These are phyloP conservation scores for Drosophila nebulosa DNA, from an alignment of 1,140 invertebrate species.

Conservation along the genomic window DNA sequence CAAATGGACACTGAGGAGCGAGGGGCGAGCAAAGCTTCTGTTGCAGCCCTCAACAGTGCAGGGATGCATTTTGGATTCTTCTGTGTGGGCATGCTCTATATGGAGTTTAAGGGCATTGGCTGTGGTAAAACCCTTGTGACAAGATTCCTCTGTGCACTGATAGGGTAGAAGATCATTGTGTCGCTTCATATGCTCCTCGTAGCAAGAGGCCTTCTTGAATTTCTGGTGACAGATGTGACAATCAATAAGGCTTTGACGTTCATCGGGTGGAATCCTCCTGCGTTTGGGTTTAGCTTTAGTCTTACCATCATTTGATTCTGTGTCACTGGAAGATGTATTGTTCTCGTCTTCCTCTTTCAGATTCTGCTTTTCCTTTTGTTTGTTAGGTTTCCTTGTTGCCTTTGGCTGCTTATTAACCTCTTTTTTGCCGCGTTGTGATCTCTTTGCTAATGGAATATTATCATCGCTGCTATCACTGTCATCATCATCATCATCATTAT, in stretches of 20 bases:
- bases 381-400: not conserved
- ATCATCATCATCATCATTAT: conserved; percentile 37
- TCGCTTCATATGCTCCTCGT: conserved; percentile 75
- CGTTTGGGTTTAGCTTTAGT: conserved; percentile 33
- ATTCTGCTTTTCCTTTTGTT: not conserved
- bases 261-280: conserved; percentile 50
- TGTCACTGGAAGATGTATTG: conserved; percentile 20
- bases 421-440: conserved; percentile 34
- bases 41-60: conserved; percentile 70
- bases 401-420: not conserved
- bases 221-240: conserved; percentile 79
- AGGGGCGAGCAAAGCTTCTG: conserved; percentile 58
- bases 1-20: conserved; percentile 70
- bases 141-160: conserved; percentile 68
- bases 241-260: conserved; percentile 62
- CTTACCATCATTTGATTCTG: conserved; percentile 13
- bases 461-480: conserved; percentile 64
- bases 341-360: conserved; percentile 28
- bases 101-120: conserved; percentile 67
- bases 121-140: conserved; percentile 71
- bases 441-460: conserved; percentile 62
- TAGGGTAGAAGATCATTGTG: conserved; percentile 73
- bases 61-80: conserved; percentile 56
- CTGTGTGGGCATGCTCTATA: conserved; percentile 70
- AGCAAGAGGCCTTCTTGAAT: conserved; percentile 71